Base-by-base conservation (phyloP, 2,113 vertebrate species). In the Egretta garzetta region DNA sequence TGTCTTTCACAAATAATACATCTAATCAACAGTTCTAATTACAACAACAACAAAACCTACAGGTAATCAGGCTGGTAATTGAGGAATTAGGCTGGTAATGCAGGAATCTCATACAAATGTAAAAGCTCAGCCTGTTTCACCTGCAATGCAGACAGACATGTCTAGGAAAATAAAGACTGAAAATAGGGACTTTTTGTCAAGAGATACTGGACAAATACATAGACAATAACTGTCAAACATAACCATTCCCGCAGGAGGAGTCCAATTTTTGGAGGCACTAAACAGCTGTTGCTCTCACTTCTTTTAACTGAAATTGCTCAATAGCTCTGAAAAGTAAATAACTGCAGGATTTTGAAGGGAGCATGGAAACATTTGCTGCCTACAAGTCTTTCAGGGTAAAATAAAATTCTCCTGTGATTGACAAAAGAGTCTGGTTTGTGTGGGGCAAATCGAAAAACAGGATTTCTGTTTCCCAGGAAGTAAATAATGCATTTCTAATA, bases 21-120 rank as follows among this genome's bases (percentile, higher is more conserved):
- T 62, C 74, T 94, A 94, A 96, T 96, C 90, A 96, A 85, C 96
- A 96, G 59, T 63, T 85, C 56, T 92, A 96, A 97, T 96, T 96
- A 86, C 90, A 91, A 58, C 80, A 79, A 59, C 75, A 96, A 97
- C 90, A 95, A 77, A 95, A 96, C n/a, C 88, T 91, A 80, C 90
- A 96, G 68, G 55, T 88, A 94, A 96, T 93, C 93, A 93, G 43
- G 64, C 56, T 64, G 81, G 81, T 96, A 96, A 95, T 73, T 96
- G 90, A 97, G 47, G 85, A 96, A 96, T 96, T 95, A 88, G 75
- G 55, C 73, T 93, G 63, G 63, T 52, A 77, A 86, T 66, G 59
- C 73, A 93, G 66, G 63, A 81, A 87, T 50, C 58, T 73, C 88
- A 97, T 87, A 93, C 52, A 72, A 95, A 94, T 77, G 77, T 26